Percentiles rank a stretch among this genome's conserved stretches.
Conservation (phyloP, 1,140 invertebrate genomes). For the Heliconius himera region DNA sequence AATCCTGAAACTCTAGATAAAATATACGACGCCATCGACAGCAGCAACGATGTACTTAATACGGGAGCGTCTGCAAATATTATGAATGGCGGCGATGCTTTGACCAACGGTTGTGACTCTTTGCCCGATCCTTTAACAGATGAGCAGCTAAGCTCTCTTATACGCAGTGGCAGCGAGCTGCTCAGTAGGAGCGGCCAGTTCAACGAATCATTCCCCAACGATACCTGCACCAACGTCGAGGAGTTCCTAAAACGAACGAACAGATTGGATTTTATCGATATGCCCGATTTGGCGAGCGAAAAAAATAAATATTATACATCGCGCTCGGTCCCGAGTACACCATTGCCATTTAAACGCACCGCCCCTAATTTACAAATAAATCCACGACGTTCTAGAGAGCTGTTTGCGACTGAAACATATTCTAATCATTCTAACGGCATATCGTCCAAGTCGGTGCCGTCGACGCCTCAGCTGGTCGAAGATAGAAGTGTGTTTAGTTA, state of each 20-base stretch:
- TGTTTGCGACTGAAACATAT: slow-evolving; percentile 59
- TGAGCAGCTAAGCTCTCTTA: slow-evolving; percentile 63
- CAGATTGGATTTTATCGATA: slow-evolving; percentile 69
- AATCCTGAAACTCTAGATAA: slow-evolving; percentile 79
- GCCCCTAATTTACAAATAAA: slow-evolving; percentile 69
- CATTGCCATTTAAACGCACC: slow-evolving; percentile 80
- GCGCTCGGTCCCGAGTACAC: slow-evolving; percentile 85
- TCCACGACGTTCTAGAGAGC: slow-evolving; percentile 61
- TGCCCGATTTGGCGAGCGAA: slow-evolving; percentile 68
- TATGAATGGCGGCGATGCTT: slow-evolving; percentile 55
- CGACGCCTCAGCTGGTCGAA: slow-evolving; percentile 82
- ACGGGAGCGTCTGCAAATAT: slow-evolving; percentile 53
- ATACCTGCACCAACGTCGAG: slow-evolving; percentile 63
- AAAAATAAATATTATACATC: slow-evolving; percentile 78
- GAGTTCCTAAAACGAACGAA: slow-evolving; percentile 73
- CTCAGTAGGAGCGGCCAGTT: slow-evolving; percentile 56
- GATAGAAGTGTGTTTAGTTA: slow-evolving; percentile 83
- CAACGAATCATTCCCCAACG: slow-evolving; percentile 59
- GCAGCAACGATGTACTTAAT: slow-evolving; percentile 74
- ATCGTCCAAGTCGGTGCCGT: slow-evolving; percentile 85
- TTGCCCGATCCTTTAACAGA: slow-evolving; percentile 64
- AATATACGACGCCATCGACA: slow-evolving; percentile 80
- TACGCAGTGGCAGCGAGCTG: slow-evolving; percentile 56
- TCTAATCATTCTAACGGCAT: slow-evolving; percentile 60
- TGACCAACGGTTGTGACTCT: slow-evolving; percentile 67